A percentile compares a stretch with the other conserved stretches of the same genome.
Evolutionary conservation across 2,888 invertebrate genomes (phyloP).

Genomic region (Rotaria sp.): DNA sequence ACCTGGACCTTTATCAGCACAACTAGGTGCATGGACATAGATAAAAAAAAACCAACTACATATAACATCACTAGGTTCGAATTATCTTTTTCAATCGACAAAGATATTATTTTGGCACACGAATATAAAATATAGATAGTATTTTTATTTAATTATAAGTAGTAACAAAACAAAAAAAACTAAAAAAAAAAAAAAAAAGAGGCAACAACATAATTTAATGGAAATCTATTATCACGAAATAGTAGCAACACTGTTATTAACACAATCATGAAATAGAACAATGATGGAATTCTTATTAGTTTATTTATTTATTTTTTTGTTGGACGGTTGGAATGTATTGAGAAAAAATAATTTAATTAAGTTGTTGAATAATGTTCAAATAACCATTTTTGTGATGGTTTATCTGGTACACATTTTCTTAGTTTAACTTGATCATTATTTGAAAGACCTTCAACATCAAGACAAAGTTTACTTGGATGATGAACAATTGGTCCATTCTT

Average conservation of each 20-base stretch:
- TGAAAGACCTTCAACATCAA: constrained; percentile 50
- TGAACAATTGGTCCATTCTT: constrained; percentile 44
- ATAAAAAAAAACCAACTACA: too few relatives aligned
- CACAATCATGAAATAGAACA: neutral
- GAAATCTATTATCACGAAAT: neutral
- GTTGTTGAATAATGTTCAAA: constrained; percentile 45
- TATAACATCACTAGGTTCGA: too few relatives aligned
- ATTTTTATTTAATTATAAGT: neutral
- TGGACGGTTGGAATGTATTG: neutral
- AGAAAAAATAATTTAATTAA: neutral
- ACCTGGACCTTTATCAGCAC: too few relatives aligned
- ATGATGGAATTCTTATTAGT: neutral
- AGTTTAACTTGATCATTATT: constrained; percentile 50
- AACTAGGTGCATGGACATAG: too few relatives aligned
- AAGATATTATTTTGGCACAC: too few relatives aligned
- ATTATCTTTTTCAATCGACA: too few relatives aligned
- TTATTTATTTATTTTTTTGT: too few relatives aligned
- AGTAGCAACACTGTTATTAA: neutral
- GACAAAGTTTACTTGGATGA: constrained; percentile 51
- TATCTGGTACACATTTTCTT: constrained; percentile 45
- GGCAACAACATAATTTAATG: neutral
- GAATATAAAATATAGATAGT: neutral
- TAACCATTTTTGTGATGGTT: constrained; percentile 49
- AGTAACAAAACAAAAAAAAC: neutral
- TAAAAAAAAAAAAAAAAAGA: neutral